phyloP scores from a whole-genome alignment of 2,113 vertebrate genomes.

The Anguilla rostrata region DNA sequence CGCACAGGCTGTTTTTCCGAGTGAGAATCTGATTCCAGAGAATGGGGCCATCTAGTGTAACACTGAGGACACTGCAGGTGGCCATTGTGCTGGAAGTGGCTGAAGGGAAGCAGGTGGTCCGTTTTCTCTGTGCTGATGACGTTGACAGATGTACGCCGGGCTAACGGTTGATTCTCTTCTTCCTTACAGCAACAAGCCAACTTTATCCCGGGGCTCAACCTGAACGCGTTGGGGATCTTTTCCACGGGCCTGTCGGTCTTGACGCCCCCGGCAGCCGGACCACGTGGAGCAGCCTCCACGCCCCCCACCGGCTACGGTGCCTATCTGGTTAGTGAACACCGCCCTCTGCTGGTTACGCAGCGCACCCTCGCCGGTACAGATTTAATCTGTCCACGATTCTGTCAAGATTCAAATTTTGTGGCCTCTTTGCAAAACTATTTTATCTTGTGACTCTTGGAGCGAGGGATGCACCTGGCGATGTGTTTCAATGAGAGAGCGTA shows the following conservation, averaged over 20 bases:
- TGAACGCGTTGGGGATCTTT: constrained; percentile 92
- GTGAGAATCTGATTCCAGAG: not conserved
- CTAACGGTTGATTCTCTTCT: not conserved
- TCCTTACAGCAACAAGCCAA: constrained; percentile 86
- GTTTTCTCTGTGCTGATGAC: not conserved
- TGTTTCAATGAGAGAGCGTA: not conserved
- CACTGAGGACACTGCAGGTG: constrained; percentile 55
- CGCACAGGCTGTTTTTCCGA: not conserved
- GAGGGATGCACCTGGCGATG: not conserved
- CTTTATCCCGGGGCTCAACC: constrained; percentile 91
- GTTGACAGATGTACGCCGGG: not conserved
- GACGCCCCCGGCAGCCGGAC: constrained; percentile 73
- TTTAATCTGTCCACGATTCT: not conserved
- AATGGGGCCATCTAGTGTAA: constrained; percentile 63
- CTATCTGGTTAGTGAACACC: constrained; percentile 78
- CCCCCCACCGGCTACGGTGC: constrained; percentile 78
- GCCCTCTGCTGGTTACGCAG: not conserved
- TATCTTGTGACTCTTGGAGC: too few species aligned
- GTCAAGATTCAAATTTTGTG: not conserved
- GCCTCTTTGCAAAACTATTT: too few species aligned
- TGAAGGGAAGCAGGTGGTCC: not conserved
- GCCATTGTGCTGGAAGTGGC: not conserved
- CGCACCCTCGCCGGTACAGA: not conserved
- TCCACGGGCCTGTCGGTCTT: constrained; percentile 81
- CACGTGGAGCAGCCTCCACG: constrained; percentile 67